Evolutionary conservation across 2,113 vertebrate species (phyloP).

Genomic region (Tautogolabrus adspersus): DNA sequence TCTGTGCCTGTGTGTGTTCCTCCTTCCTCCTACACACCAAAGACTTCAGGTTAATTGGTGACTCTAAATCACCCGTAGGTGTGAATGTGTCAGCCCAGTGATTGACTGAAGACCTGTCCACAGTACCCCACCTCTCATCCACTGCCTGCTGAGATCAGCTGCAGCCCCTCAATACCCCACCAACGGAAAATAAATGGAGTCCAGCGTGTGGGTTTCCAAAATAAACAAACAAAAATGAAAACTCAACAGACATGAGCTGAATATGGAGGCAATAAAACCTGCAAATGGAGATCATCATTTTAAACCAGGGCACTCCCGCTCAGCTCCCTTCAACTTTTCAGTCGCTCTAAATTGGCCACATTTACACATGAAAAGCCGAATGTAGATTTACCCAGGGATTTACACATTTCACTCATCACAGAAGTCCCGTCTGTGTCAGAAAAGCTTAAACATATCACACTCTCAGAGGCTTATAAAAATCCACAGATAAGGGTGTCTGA

Average conservation of each 20-base stretch:
- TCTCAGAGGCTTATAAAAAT: not conserved
- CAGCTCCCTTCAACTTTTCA: conserved; percentile 5
- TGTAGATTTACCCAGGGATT: not conserved
- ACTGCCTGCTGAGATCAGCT: no score
- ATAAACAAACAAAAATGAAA: no score
- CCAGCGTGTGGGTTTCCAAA: no score
- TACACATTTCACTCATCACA: not conserved
- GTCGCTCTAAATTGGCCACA: not conserved
- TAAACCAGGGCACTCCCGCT: no score
- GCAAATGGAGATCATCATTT: not conserved
- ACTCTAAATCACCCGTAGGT: no score
- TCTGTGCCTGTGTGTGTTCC: no score
- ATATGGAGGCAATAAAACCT: conserved; percentile 3
- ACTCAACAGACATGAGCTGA: not conserved
- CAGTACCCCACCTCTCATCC: no score
- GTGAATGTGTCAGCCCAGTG: no score
- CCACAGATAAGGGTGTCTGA: not conserved
- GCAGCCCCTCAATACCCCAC: no score
- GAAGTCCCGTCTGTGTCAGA: conserved; percentile 2
- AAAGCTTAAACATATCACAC: not conserved
- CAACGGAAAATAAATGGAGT: not conserved
- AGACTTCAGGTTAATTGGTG: no score
- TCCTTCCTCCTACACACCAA: no score
- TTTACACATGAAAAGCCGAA: not conserved
- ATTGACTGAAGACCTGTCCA: no score